Evolutionary conservation across 2,113 vertebrate species (phyloP), one percentile per base, ranked within the genome.

Genomic region (Peromyscus maniculatus): DNA sequence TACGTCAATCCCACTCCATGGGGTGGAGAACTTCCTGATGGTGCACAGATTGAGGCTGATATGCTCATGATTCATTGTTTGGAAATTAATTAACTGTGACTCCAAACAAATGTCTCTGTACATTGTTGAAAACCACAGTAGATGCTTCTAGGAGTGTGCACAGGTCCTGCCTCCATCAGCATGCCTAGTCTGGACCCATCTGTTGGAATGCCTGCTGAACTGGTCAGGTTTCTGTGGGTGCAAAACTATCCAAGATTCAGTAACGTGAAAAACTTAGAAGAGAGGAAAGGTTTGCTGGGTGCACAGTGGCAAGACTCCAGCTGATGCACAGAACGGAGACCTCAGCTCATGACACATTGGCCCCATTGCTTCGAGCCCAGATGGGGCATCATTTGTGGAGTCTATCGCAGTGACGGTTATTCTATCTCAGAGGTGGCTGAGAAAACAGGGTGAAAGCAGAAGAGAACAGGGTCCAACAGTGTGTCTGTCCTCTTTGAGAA

Each of bases 61-160:
- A 91, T 17, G 1, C 7, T 75, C 59, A 78, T 71, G 52, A 96
- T 89, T 97, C 57, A 57, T 94, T 97, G 93, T 96, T 96, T 98
- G 31, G 28, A 98, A 87, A 94, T 91, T 95, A 98, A 98, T 92
- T 93, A 96, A 72, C 66, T 86, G 59, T 95, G 87, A 96, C 90
- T 94, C 15, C 39, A 94, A 91, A 88, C 11, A 67, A n/a, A 80
- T 86, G 26, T 86, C 39, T 89, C 24, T 43, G 3, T 55, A 19
- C 46, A 31, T 36, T 75, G 26, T 77, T 33, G 17, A 39, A 64
- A 24, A 7, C 39, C 31, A n/a, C 2, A 80, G 46, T 80, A 33
- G 43, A 91, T 55, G 52, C 7, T 36, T 49, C 11, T 55, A 15
- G 74, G 33, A 33, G 72, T 26, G 87, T 74, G 66, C 55, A 71